Evolutionary conservation across 35 echinoderm and acorn worm genomes (phyloP), one percentile per base, ranked within the genome.

Genomic region (Ophioderma brevispina): DNA sequence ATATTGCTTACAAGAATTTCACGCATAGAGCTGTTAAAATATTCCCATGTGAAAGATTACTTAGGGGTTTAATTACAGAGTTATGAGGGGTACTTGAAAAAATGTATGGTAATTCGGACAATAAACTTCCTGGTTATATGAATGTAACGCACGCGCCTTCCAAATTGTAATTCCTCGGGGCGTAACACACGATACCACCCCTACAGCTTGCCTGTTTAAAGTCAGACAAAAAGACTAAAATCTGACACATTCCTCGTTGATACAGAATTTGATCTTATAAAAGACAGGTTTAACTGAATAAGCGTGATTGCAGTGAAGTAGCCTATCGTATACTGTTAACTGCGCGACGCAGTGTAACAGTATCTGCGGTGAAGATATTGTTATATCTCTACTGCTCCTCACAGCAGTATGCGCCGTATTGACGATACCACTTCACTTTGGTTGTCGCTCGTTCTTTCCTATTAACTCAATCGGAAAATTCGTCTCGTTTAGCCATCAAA

Each of bases 81-180:
- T 70, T 15, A 70, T 70, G 59, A 70, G 28, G 59, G 59, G 17
- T 30, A 70, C 59, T 70, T 25, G 46, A 70, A 70, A 70, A 70
- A 13, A 70, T 70, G 41, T 70, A 70, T 70, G 59, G 59, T 70
- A 70, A 70, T 70, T 70, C n/a, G 59, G 59, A 70, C 59, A 70
- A 70, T 70, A 70, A 70, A 70, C 59, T 70, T 70, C 59, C 59
- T 70, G 59, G n/a, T 25, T 15, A 15, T 70, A 70, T 25, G 59
- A 18, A 70, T 70, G 59, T 70, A 70, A 15, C 28, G 23, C 59
- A 70, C 59, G 59, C 59, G 59, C 59, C 23, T 70, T 70, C 2
- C 17, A 70, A 70, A 70, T 70, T 70, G 59, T 70, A 25, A 70
- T 70, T 70, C 59, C 59, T 70, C 59, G 28, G 59, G 59, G 59